Evolutionary conservation across 2,888 invertebrate genomes (phyloP).

Genomic region (Amitus sp.): DNA sequence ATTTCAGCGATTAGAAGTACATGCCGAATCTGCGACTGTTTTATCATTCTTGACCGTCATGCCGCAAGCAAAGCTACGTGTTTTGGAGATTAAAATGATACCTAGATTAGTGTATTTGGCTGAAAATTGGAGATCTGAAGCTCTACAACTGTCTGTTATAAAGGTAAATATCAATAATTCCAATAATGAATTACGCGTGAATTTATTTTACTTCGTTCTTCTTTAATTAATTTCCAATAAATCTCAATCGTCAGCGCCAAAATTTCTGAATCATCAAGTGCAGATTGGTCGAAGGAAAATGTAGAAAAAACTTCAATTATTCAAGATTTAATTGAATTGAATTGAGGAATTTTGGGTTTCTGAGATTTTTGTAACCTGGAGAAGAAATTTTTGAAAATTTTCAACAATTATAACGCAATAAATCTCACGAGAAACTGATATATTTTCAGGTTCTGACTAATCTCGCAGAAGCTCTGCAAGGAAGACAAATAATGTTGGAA

Average conservation of each 20-base stretch:
- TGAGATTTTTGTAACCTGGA: no score
- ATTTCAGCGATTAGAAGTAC: constrained; percentile 42
- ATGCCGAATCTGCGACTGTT: constrained; percentile 39
- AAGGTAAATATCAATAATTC: constrained; percentile 36
- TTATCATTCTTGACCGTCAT: constrained; percentile 47
- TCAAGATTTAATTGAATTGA: no score
- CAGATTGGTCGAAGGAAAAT: no score
- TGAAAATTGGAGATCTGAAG: constrained; percentile 27
- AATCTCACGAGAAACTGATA: not conserved
- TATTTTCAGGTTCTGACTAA: constrained; percentile 46
- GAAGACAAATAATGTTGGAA: constrained; percentile 31
- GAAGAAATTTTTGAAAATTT: not conserved
- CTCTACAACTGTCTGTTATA: constrained; percentile 40
- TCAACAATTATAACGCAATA: not conserved
- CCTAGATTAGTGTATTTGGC: constrained; percentile 43
- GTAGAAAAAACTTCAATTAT: no score
- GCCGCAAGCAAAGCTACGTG: constrained; percentile 42
- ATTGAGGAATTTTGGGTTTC: no score
- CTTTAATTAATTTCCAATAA: not conserved
- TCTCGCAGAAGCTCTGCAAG: constrained; percentile 46
- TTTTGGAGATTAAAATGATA: constrained; percentile 40
- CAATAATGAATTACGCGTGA: not conserved
- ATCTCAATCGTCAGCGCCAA: no score
- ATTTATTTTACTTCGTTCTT: not conserved
- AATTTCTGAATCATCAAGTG: no score